phyloP scores from a whole-genome alignment of 2,797 vertebrate genomes.

The Gallinago stenura region DNA sequence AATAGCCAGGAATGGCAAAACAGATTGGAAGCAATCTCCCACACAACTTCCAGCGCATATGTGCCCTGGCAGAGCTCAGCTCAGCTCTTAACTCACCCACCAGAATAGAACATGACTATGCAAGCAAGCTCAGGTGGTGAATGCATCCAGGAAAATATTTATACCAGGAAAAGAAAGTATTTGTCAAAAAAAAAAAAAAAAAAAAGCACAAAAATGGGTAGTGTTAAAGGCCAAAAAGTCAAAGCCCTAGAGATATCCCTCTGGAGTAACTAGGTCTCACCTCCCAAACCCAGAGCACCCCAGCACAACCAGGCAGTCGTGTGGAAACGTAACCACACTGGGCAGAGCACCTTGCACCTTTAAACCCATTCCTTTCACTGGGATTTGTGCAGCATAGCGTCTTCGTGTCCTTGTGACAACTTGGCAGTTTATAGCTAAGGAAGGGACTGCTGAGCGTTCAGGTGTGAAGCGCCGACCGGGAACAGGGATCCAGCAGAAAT shows the following conservation, averaged over 20 bases:
- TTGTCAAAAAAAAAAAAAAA: neutral
- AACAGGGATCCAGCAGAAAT: neutral
- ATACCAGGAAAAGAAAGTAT: neutral
- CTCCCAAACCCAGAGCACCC: neutral
- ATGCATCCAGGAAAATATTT: slow-evolving; percentile 7
- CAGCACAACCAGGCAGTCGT: neutral
- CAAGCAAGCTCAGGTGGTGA: slow-evolving; percentile 20
- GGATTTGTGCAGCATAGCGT: neutral
- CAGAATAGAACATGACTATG: slow-evolving; percentile 26
- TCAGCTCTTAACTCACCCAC: slow-evolving; percentile 47
- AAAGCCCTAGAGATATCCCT: neutral
- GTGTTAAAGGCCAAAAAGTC: neutral
- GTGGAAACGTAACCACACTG: neutral
- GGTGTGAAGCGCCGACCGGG: neutral
- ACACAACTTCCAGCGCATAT: slow-evolving; percentile 57
- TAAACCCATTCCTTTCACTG: neutral
- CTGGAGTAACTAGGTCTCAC: neutral
- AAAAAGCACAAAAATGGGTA: neutral
- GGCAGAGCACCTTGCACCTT: neutral
- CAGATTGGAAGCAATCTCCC: slow-evolving; percentile 54
- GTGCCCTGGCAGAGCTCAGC: slow-evolving; percentile 20
- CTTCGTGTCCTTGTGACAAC: neutral
- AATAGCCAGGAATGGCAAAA: slow-evolving; percentile 45
- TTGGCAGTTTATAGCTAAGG: neutral
- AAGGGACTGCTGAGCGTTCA: rapidly evolving